These are phyloP conservation scores for Neolamprologus brichardi DNA, from an alignment of 2,113 vertebrate species.

Conservation along the genomic window DNA sequence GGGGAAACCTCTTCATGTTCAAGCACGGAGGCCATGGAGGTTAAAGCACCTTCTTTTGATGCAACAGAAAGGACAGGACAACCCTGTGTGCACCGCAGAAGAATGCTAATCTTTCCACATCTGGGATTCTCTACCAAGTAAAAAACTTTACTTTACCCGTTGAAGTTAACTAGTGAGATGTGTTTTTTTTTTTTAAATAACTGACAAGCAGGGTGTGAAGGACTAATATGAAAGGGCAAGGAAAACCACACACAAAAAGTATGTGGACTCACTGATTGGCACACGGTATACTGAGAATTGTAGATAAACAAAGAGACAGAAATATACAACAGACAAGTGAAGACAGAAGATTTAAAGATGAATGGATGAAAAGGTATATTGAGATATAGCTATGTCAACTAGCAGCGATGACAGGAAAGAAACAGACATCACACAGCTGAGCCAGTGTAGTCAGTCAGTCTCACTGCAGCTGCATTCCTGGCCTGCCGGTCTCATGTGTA, in stretches of 20 bases:
- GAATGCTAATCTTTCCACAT: not conserved
- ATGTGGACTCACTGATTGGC: not conserved
- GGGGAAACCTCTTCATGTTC: not conserved
- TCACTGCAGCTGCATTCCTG: constrained; percentile 45
- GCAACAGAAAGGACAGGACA: not conserved
- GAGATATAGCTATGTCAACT: not conserved
- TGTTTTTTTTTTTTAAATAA: not conserved
- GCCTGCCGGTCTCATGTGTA: constrained; percentile 42
- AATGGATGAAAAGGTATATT: not conserved
- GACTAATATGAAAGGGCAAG: not conserved
- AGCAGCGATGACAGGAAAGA: not conserved
- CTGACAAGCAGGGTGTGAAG: not conserved
- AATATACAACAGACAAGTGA: not conserved
- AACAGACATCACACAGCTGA: not conserved
- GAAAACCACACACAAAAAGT: not conserved
- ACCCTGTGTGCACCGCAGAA: not conserved
- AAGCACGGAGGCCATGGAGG: not conserved
- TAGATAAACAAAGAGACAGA: not conserved
- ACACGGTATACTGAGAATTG: not conserved
- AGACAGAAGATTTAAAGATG: not conserved
- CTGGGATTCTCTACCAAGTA: not conserved
- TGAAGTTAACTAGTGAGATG: not conserved
- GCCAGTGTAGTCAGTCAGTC: not conserved
- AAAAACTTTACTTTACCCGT: constrained; percentile 1
- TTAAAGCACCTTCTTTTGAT: not conserved